Percentiles rank a stretch among this genome's conserved stretches.
Evolutionary conservation across 2,888 invertebrate genomes (phyloP).

Genomic region (Argynnis bischoffii): DNA sequence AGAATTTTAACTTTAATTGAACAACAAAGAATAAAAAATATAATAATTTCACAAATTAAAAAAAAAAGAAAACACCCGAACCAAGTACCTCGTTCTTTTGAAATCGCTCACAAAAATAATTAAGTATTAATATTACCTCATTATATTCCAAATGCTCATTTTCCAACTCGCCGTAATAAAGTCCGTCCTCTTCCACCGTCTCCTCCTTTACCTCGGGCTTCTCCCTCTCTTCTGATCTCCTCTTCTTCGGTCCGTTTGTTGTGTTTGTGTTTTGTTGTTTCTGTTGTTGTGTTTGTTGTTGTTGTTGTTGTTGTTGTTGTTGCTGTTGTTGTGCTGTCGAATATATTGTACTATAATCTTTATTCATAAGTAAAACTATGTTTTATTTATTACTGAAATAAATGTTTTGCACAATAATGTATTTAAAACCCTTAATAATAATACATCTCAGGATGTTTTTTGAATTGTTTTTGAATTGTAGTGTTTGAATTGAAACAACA

Average conservation of each 20-base stretch:
- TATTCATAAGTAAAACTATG: no score
- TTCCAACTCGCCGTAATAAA: slow-evolving; percentile 77
- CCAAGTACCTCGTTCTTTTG: no score
- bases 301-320: slow-evolving; percentile 16
- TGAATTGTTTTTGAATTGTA: no score
- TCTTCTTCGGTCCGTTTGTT: slow-evolving; percentile 51
- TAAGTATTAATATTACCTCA: slow-evolving; percentile 53
- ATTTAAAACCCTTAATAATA: no score
- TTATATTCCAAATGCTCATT: slow-evolving; percentile 73
- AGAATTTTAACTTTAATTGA: no score
- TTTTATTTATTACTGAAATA: no score
- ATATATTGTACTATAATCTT: background rate
- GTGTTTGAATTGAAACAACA: no score
- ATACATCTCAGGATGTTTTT: no score
- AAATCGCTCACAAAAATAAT: background rate
- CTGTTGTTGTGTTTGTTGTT: slow-evolving; percentile 10
- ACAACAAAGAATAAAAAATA: no score
- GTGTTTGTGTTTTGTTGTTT: slow-evolving; percentile 7
- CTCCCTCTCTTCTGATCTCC: slow-evolving; percentile 55
- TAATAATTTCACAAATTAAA: no score
- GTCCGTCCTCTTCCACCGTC: slow-evolving; percentile 76
- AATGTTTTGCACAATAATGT: no score
- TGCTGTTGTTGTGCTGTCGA: slow-evolving; percentile 2
- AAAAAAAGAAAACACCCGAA: no score
- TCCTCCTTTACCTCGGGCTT: slow-evolving; percentile 69